Percentiles rank a stretch among this genome's conserved stretches.
These are phyloP conservation scores for Pygoscelis antarcticus DNA, from an alignment of 2,113 vertebrate species.

Conservation along the genomic window DNA sequence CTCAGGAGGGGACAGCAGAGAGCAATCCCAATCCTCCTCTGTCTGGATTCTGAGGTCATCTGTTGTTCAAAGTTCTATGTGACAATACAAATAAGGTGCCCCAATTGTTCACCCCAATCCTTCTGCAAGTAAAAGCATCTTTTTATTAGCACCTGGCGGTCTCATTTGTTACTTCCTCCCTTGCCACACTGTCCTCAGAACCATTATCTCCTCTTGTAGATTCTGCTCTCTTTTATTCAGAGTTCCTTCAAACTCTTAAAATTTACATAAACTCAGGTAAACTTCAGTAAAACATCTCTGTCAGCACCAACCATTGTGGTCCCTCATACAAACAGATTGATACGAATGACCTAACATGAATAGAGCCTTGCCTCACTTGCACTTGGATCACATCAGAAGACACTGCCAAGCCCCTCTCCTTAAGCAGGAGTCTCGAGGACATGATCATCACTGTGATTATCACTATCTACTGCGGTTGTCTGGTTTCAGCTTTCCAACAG, in stretches of 20 bases:
- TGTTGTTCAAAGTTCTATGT: not conserved
- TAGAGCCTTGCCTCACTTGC: not conserved
- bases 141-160: not conserved
- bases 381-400: not conserved
- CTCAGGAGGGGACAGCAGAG: not conserved
- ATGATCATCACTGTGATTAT: not conserved
- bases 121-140: not conserved
- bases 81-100: not conserved
- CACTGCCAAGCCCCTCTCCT: not conserved
- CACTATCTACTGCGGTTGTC: not conserved
- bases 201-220: not conserved
- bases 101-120: not conserved
- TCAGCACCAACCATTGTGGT: not conserved
- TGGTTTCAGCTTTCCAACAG: not conserved
- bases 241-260: not conserved
- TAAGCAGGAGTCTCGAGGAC: not conserved
- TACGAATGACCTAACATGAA: not conserved
- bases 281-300: not conserved
- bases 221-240: not conserved
- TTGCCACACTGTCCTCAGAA: not conserved
- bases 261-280: not conserved
- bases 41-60: not conserved
- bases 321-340: not conserved
- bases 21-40: not conserved
- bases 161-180: not conserved